Evolutionary conservation across 2,888 invertebrate species (phyloP).

Genomic region (Ormyrus pomaceus): DNA sequence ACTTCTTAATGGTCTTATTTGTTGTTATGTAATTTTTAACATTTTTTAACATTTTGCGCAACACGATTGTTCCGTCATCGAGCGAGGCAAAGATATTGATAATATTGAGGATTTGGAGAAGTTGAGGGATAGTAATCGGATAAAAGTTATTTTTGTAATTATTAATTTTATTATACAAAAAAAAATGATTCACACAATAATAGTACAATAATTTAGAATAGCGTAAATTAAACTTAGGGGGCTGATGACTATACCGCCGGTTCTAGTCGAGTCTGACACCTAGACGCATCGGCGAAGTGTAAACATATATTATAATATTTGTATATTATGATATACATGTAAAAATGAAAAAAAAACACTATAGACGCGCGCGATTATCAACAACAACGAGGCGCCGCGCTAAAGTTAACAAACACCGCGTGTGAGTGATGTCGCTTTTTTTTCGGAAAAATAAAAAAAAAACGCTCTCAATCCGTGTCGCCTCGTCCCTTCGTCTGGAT

Average conservation of each 20-base stretch:
- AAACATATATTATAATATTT: constrained; percentile 15
- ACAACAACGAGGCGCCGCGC: constrained; percentile 27
- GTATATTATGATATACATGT: constrained; percentile 19
- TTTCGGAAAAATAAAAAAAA: background rate
- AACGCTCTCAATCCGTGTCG: background rate
- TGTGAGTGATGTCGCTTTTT: background rate
- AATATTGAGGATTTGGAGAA: too few relatives aligned
- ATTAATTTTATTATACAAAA: constrained; percentile 67
- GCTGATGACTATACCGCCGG: constrained; percentile 61
- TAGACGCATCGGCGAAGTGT: constrained; percentile 56
- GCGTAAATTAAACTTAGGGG: constrained; percentile 51
- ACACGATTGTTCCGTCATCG: too few relatives aligned
- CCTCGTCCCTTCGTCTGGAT: background rate
- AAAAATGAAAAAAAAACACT: constrained; percentile 4
- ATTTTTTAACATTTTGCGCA: background rate
- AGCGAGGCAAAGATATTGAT: too few relatives aligned
- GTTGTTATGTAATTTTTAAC: background rate
- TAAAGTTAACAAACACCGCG: constrained; percentile 27
- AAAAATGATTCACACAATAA: constrained; percentile 31
- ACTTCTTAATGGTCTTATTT: background rate
- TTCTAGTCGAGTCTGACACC: constrained; percentile 67
- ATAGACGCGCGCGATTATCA: constrained; percentile 32
- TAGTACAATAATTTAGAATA: constrained; percentile 53
- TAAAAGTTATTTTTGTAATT: constrained; percentile 42
- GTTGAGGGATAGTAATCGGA: background rate